Evolutionary conservation across 2,888 invertebrate genomes (phyloP).

Genomic region (Aphidoletes aphidimyza): DNA sequence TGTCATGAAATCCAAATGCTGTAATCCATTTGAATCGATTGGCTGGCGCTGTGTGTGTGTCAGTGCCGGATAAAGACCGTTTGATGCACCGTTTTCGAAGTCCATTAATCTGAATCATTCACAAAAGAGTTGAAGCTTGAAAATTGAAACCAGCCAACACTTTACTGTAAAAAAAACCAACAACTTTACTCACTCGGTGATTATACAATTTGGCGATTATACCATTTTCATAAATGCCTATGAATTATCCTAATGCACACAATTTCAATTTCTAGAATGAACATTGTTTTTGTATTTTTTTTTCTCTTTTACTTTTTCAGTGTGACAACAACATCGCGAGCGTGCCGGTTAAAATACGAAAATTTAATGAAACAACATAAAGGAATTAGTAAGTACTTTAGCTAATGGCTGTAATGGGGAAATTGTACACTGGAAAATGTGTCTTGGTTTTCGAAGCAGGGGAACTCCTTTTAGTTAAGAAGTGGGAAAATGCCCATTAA

Average conservation of each 20-base stretch:
- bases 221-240: not conserved
- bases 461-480: not conserved
- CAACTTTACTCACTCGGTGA: not conserved
- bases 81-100: slow-evolving; percentile 7
- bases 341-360: not conserved
- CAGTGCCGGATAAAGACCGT: slow-evolving; percentile 1
- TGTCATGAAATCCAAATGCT: slow-evolving; percentile 13
- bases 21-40: slow-evolving; percentile 14
- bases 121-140: not conserved
- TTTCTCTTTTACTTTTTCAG: too few species aligned
- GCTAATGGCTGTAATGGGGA: slow-evolving; percentile 41
- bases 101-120: slow-evolving; percentile 6
- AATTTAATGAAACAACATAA: slow-evolving; percentile 43
- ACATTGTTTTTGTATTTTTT: too few species aligned
- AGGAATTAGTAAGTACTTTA: slow-evolving; percentile 54
- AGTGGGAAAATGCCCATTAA: not conserved
- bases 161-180: too few species aligned
- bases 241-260: slow-evolving; percentile 48
- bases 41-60: too few species aligned
- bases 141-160: not conserved
- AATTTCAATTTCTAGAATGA: not conserved
- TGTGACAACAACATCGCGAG: too few species aligned
- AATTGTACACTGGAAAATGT: too few species aligned
- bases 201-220: not conserved
- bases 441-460: not conserved